phyloP scores from a whole-genome alignment of 2,888 invertebrate species.

The Caenorhabditis sp. region DNA sequence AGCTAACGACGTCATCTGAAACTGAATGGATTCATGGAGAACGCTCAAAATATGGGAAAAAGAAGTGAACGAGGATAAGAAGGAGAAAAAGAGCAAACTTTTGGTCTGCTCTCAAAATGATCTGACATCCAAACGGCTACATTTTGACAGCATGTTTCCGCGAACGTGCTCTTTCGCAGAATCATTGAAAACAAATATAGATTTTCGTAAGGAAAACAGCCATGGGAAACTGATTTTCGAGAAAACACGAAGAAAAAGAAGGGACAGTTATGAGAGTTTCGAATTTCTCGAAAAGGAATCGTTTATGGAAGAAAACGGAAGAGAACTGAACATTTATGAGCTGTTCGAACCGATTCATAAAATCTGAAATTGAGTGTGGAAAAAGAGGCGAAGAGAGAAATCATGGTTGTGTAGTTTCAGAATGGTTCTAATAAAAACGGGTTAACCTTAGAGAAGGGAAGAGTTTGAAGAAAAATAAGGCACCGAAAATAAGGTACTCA shows the following conservation, averaged over 20 bases:
- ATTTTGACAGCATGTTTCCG: conserved; percentile 50
- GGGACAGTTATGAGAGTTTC: conserved; percentile 1
- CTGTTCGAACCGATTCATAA: conserved; percentile 41
- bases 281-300: neutral
- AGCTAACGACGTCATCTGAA: conserved; percentile 52
- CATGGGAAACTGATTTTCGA: conserved; percentile 43
- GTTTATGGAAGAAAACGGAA: conserved; percentile 7
- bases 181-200: conserved; percentile 13
- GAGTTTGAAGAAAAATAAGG: conserved; percentile 5
- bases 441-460: neutral
- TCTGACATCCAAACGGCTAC: conserved; percentile 35
- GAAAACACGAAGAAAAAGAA: conserved; percentile 4
- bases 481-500: neutral
- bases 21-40: neutral
- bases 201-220: neutral
- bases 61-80: neutral
- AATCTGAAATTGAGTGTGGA: neutral
- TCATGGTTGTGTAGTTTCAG: neutral
- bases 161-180: conserved; percentile 31
- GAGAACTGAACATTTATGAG: conserved; percentile 20
- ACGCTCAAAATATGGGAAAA: conserved; percentile 10
- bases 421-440: neutral
- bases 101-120: neutral
- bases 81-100: conserved; percentile 28
- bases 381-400: neutral